phyloP scores from a whole-genome alignment of 2,888 invertebrate species.

The Tachina grossa region DNA sequence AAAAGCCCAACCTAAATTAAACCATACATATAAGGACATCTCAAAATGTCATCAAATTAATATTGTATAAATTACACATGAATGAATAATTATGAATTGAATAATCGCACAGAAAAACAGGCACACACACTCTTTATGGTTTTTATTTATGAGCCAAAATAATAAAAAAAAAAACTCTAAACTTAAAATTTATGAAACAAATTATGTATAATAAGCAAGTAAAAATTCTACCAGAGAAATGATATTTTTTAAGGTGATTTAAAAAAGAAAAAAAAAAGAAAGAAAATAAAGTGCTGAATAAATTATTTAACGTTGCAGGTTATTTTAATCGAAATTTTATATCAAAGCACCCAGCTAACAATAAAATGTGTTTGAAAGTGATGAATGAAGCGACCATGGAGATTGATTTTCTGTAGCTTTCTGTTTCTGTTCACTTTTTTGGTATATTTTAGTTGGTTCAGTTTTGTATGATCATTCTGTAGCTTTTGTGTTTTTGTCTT shows the following conservation, averaged over 20 bases:
- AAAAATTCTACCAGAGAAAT: background rate
- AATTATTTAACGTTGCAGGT: conserved; percentile 26
- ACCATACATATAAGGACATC: conserved; percentile 31
- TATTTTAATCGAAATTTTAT: conserved; percentile 42
- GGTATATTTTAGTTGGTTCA: no score
- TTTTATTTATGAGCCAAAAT: background rate
- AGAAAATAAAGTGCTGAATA: background rate
- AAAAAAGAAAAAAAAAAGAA: no score
- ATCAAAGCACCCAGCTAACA: background rate
- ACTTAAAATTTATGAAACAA: background rate
- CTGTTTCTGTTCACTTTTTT: background rate
- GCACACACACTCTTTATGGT: background rate
- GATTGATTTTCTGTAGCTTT: no score
- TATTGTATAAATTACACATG: conserved; percentile 51
- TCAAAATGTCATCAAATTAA: conserved; percentile 66
- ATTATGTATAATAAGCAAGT: conserved; percentile 1
- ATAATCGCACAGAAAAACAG: background rate
- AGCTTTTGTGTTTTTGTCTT: background rate
- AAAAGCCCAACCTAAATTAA: conserved; percentile 5
- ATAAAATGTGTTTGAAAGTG: background rate
- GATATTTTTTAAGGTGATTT: background rate
- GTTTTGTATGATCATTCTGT: no score
- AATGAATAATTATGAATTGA: conserved; percentile 42
- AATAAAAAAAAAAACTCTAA: background rate
- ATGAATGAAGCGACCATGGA: background rate